Percentiles rank a stretch among this genome's conserved stretches.
phyloP scores from a whole-genome alignment of 2,113 vertebrate species.

The Calyptommatus sinebrachiatus region DNA sequence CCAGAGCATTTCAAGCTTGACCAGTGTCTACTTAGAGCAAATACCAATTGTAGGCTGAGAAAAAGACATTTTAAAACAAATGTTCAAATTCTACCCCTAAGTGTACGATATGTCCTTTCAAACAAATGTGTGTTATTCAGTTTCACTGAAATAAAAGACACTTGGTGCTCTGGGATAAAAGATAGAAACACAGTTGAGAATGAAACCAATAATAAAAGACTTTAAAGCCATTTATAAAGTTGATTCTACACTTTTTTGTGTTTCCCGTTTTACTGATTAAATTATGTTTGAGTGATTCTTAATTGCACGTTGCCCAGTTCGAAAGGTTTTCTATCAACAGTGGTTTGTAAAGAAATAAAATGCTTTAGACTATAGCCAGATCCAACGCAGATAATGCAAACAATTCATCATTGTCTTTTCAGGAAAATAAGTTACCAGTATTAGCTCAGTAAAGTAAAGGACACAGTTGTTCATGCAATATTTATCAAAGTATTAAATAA shows the following conservation, averaged over 20 bases:
- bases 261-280: constrained; percentile 81
- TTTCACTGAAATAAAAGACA: neutral
- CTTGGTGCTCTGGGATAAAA: neutral
- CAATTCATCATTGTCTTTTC: constrained; percentile 57
- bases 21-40: neutral
- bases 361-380: constrained; percentile 65
- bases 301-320: constrained; percentile 83
- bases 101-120: neutral
- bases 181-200: constrained; percentile 46
- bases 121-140: neutral
- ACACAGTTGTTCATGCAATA: constrained; percentile 18
- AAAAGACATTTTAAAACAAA: too few species aligned
- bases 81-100: neutral
- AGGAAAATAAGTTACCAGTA: constrained; percentile 39
- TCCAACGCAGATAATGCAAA: constrained; percentile 55
- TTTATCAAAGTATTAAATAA: neutral
- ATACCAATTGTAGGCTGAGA: neutral
- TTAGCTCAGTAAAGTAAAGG: constrained; percentile 51
- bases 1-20: too few species aligned
- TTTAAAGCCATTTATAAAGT: constrained; percentile 66
- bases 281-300: constrained; percentile 85
- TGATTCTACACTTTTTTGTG: constrained; percentile 75
- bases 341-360: constrained; percentile 75
- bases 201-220: constrained; percentile 63
- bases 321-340: constrained; percentile 79